Evolutionary conservation across 2,797 vertebrate genomes (phyloP), one percentile per base, ranked within the genome.

Genomic region (Delichon dasypus): DNA sequence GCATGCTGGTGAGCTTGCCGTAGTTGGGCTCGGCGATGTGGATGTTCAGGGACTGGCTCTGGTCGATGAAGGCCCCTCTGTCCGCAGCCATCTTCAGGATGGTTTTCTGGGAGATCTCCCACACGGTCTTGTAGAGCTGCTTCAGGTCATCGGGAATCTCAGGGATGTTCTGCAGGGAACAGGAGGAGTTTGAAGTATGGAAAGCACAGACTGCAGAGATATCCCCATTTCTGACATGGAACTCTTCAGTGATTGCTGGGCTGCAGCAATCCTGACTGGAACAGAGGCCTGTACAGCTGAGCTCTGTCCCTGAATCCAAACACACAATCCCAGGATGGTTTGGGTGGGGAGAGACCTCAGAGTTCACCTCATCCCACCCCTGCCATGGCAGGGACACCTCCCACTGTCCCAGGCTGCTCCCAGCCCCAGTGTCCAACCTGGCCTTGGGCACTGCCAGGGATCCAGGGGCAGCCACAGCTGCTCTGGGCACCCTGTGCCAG

Each of bases 31-130:
- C 99, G 0, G 99, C 99, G 2, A 99, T 99, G 94, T 99, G 99
- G 95, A 99, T 99, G 97, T 99, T 99, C 78, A 99, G 97, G 20
- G 99, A 99, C 97, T 99, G 99, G 97, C 99, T 99, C 98, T 99
- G 99, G 96, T 99, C 99, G 1, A 99, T 99, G 97, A 98, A 99
- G 48, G 99, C 99, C 0, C 99, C 99, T 34, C 99, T 98, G 93
- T 99, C 99, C 0, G 99, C 99, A 0, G 99, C 99, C 99, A 99
- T 99, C 98, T 99, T 99, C n/a, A 99, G 96, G 15, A 99, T 51
- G 0, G 98, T 99, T 93, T 99, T 99, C 93, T 99, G 99, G 14
- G 99, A 99, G 96, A 99, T 99, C 96, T 99, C 99, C 99, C 99
- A 99, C 53, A 99, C 99, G 0, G 99, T 99, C 97, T 99, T 99